A percentile compares a stretch with the other conserved stretches of the same genome.
Conservation (phyloP, 2,113 vertebrate genomes). For the Indicator indicator region DNA sequence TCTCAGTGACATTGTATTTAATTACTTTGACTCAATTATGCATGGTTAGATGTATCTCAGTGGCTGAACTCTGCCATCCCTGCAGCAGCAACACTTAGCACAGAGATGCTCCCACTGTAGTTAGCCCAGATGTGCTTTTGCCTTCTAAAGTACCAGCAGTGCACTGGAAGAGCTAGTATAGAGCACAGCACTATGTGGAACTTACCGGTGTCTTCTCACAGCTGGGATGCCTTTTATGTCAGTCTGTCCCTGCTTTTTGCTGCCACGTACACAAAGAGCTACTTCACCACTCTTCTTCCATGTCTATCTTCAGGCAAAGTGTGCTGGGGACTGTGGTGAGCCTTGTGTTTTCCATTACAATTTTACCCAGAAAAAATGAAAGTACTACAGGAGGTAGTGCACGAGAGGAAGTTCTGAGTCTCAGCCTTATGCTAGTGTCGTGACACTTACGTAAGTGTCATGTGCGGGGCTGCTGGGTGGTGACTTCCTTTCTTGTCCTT, state of each 20-base stretch:
- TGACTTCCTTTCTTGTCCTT: not conserved
- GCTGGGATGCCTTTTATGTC: accelerated
- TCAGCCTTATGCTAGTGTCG: not conserved
- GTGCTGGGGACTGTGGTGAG: not conserved
- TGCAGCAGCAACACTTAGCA: too few relatives aligned
- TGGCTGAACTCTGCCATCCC: not conserved
- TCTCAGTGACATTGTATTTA: not conserved
- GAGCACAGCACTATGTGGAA: not conserved
- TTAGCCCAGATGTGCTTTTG: accelerated
- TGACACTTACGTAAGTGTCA: not conserved
- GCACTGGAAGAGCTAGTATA: accelerated
- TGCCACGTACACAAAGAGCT: accelerated
- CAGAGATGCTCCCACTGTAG: accelerated
- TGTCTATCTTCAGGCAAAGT: accelerated
- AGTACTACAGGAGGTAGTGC: not conserved
- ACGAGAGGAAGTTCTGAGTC: constrained; percentile 33
- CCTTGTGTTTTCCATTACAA: not conserved
- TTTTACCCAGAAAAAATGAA: not conserved
- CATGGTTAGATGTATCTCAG: accelerated
- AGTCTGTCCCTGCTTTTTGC: not conserved
- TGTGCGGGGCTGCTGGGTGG: not conserved
- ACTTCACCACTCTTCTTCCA: accelerated
- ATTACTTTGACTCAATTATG: accelerated
- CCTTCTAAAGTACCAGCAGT: not conserved
- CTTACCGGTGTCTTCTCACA: not conserved